Percentiles rank a stretch among this genome's conserved stretches.
Conservation (phyloP, 1,140 invertebrate genomes). For the Pemphigus obesinymphae region DNA sequence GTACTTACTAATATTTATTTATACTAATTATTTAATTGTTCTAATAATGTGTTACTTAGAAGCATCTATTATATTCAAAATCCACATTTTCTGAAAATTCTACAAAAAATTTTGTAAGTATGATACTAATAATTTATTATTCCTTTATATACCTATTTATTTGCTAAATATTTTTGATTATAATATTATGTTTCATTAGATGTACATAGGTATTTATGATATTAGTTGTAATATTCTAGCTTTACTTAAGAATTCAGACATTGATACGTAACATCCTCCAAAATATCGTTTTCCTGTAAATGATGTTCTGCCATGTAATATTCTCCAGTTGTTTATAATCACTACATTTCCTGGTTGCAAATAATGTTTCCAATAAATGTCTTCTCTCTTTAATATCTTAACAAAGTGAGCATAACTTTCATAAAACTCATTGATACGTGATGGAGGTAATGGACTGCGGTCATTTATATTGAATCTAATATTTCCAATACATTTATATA, state of each 20-base stretch:
- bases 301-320: conserved; percentile 64
- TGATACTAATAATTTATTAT: neutral
- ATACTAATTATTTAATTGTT: no score
- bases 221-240: conserved; percentile 49
- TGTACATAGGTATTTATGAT: no score
- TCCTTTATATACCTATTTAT: no score
- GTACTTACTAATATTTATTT: no score
- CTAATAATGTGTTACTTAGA: no score
- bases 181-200: no score
- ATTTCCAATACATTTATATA: neutral
- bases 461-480: conserved; percentile 65
- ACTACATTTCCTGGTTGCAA: conserved; percentile 62
- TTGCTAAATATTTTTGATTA: no score
- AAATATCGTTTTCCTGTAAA: conserved; percentile 60
- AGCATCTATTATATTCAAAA: no score
- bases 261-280: conserved; percentile 59
- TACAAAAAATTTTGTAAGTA: neutral
- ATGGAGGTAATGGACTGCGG: conserved; percentile 54
- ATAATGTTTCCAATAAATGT: conserved; percentile 58
- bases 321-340: conserved; percentile 70
- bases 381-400: conserved; percentile 54
- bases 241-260: conserved; percentile 60
- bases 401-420: conserved; percentile 57
- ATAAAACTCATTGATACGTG: conserved; percentile 60
- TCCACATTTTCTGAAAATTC: neutral